Conservation (phyloP, 1,140 invertebrate genomes). For the Brachionus asplanchnoidis region DNA sequence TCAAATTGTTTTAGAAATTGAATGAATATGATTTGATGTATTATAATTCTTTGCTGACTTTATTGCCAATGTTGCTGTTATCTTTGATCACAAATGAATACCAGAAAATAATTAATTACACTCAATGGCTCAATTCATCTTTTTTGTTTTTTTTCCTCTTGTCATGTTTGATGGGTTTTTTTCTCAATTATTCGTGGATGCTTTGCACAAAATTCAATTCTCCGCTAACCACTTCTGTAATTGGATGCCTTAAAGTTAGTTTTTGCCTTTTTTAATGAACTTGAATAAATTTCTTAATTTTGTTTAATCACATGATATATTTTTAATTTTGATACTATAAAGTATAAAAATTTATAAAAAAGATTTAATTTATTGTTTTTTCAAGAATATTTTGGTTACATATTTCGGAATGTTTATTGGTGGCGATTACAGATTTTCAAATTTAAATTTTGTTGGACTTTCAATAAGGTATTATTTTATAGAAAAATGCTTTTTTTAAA, state of each 20-base stretch:
- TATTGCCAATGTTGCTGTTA: slow-evolving; percentile 65
- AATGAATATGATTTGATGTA: background rate
- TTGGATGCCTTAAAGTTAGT: slow-evolving; percentile 65
- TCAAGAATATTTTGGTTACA: slow-evolving; percentile 61
- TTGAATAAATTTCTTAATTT: no score
- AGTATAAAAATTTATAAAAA: no score
- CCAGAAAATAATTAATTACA: background rate
- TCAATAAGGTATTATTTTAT: background rate
- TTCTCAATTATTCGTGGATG: slow-evolving; percentile 87
- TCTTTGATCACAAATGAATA: background rate
- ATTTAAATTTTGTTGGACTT: slow-evolving; percentile 85
- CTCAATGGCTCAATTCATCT: background rate
- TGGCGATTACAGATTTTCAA: slow-evolving; percentile 89
- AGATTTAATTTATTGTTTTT: no score
- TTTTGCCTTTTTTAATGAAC: no score
- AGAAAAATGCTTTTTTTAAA: no score
- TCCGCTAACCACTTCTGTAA: slow-evolving; percentile 95
- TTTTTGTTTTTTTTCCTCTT: slow-evolving; percentile 63
- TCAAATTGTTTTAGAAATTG: background rate
- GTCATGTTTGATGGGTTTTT: slow-evolving; percentile 92
- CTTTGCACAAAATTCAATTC: slow-evolving; percentile 93
- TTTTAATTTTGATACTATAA: no score
- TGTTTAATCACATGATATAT: no score
- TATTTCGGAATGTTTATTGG: slow-evolving; percentile 86
- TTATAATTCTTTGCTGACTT: slow-evolving; percentile 62